Conservation (phyloP, 2,888 invertebrate genomes). For the Drosophila cognata region DNA sequence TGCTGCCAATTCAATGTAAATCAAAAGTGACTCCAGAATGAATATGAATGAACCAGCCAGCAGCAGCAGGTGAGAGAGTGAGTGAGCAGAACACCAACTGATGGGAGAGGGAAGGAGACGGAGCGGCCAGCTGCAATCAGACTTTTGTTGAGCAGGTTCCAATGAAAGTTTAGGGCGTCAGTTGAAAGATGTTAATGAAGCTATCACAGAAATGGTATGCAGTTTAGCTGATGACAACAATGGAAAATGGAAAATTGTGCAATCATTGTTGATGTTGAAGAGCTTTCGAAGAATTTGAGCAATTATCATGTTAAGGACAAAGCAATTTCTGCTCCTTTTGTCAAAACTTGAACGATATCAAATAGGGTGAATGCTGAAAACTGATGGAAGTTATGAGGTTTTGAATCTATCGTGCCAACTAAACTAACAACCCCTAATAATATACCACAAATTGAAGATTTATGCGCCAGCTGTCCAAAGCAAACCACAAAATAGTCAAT, state of each 20-base stretch:
- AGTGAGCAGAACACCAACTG: background rate
- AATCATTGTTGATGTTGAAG: conserved; percentile 14
- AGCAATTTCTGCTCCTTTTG: background rate
- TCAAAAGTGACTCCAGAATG: conserved; percentile 53
- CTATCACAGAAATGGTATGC: conserved; percentile 49
- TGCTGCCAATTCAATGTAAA: conserved; percentile 71
- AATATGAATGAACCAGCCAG: conserved; percentile 47
- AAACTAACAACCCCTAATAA: background rate
- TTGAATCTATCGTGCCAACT: background rate
- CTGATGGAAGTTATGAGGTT: background rate
- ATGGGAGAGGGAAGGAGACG: background rate
- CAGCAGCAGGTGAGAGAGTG: conserved; percentile 4
- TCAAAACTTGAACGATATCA: background rate
- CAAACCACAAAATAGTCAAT: conserved; percentile 24
- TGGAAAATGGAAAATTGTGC: conserved; percentile 7
- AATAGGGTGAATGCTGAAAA: background rate
- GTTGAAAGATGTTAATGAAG: conserved; percentile 42
- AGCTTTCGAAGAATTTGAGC: background rate
- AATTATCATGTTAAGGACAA: background rate
- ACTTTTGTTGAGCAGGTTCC: conserved; percentile 55
- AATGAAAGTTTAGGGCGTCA: conserved; percentile 35
- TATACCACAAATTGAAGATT: conserved; percentile 23
- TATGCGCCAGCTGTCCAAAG: conserved; percentile 17
- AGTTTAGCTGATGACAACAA: conserved; percentile 47
- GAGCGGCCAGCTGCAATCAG: conserved; percentile 28